Evolutionary conservation across 2,888 invertebrate species (phyloP).

Genomic region (Gymnoscelis rufifasciata): DNA sequence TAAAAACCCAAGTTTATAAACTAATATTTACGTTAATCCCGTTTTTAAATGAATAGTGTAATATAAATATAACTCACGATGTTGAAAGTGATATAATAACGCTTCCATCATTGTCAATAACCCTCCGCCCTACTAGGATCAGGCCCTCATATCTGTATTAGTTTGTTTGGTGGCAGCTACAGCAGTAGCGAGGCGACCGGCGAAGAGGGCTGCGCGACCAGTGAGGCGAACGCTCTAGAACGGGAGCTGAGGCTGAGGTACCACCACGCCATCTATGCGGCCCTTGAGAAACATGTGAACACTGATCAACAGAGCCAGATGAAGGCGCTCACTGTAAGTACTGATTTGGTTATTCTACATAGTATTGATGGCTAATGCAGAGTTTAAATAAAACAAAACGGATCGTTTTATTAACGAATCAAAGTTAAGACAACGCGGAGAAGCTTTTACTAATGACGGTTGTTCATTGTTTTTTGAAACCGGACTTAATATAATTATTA

Average conservation of each 20-base stretch:
- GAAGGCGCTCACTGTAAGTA: conserved; percentile 83
- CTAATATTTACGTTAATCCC: too few species aligned
- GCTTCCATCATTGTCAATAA: background rate
- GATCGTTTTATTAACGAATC: too few species aligned
- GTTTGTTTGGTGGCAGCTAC: conserved; percentile 22
- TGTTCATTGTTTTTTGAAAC: too few species aligned
- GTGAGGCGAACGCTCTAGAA: conserved; percentile 48
- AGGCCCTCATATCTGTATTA: conserved; percentile 14
- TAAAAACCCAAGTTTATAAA: too few species aligned
- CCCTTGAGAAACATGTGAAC: conserved; percentile 89
- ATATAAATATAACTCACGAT: too few species aligned
- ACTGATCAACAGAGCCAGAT: conserved; percentile 88
- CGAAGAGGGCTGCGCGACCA: conserved; percentile 39
- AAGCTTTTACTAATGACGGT: too few species aligned
- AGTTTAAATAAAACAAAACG: too few species aligned
- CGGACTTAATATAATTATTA: too few species aligned
- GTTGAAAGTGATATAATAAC: background rate
- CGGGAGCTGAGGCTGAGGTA: conserved; percentile 87
- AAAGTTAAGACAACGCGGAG: too few species aligned
- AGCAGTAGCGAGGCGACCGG: conserved; percentile 41
- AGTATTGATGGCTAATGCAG: background rate
- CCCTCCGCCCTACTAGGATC: background rate
- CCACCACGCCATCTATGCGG: conserved; percentile 86
- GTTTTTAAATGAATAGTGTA: too few species aligned
- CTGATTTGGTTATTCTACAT: too few species aligned